Evolutionary conservation across 1,140 invertebrate species (phyloP).

Genomic region (Lutraria rhynchaena): DNA sequence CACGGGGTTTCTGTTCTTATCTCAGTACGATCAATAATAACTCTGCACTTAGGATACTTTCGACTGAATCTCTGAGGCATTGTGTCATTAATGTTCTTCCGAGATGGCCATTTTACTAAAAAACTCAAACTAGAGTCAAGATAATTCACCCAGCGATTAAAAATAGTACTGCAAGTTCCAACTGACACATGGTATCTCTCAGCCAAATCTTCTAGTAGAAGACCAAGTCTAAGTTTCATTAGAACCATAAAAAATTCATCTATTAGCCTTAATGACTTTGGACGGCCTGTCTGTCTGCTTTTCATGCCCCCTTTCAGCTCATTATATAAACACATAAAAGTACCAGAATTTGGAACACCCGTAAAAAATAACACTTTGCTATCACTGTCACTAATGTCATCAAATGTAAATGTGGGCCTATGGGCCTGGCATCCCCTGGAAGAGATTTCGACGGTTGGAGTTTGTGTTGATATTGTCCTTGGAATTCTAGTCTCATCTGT

Average conservation of each 20-base stretch:
- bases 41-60: constrained; percentile 9
- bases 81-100: background rate
- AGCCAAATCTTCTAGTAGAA: constrained; percentile 25
- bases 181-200: constrained; percentile 15
- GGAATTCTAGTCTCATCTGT: constrained; percentile 8
- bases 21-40: constrained; percentile 64
- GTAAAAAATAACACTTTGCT: constrained; percentile 13
- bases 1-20: constrained; percentile 54
- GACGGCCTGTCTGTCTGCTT: too few species aligned
- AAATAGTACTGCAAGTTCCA: background rate
- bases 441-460: too few species aligned
- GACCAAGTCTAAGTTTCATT: constrained; percentile 15
- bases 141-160: background rate
- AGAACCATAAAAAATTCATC: constrained; percentile 29
- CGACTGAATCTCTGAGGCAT: background rate
- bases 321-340: too few species aligned
- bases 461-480: background rate
- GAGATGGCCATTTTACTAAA: constrained; percentile 20
- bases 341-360: constrained; percentile 2
- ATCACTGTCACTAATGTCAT: background rate
- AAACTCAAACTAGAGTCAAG: background rate
- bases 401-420: constrained; percentile 4
- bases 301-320: too few species aligned
- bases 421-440: background rate
- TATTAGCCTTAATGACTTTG: background rate